Evolutionary conservation across 2,888 invertebrate species (phyloP).

Genomic region (Lasioglossum oenotherae): DNA sequence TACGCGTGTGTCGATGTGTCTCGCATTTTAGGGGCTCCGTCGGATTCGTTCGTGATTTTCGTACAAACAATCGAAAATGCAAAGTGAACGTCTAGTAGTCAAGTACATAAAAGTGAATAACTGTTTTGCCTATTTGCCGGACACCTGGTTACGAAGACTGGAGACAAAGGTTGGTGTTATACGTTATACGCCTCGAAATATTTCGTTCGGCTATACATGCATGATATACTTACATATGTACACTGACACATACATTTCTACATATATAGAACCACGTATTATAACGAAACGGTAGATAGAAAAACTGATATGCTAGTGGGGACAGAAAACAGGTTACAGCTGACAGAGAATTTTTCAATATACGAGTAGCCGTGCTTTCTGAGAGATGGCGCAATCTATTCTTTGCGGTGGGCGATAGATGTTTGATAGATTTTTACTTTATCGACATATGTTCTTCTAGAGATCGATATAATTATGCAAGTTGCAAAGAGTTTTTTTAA

Average conservation of each 20-base stretch:
- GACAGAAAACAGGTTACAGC: conserved; percentile 1
- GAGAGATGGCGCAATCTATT: conserved; percentile 26
- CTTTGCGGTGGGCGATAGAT: not conserved
- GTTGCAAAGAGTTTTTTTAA: too few species aligned
- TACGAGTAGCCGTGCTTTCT: not conserved
- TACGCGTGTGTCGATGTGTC: conserved; percentile 25
- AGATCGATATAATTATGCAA: too few species aligned
- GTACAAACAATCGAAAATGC: conserved; percentile 75
- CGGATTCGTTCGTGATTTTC: conserved; percentile 20
- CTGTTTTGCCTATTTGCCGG: conserved; percentile 85
- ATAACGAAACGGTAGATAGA: conserved; percentile 27
- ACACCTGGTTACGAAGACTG: conserved; percentile 75
- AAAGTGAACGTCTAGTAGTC: conserved; percentile 84
- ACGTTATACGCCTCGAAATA: conserved; percentile 11
- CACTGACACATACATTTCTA: not conserved
- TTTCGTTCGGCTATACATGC: not conserved
- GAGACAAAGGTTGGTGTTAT: conserved; percentile 72
- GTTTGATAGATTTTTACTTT: too few species aligned
- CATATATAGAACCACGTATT: not conserved
- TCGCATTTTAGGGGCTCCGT: not conserved
- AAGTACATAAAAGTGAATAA: conserved; percentile 84
- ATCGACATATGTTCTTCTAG: too few species aligned
- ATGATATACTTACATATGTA: not conserved
- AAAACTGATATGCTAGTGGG: conserved; percentile 5
- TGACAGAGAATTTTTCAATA: not conserved